Base-by-base conservation (phyloP, 2,797 vertebrate species). In the Erpetoichthys calabaricus region DNA sequence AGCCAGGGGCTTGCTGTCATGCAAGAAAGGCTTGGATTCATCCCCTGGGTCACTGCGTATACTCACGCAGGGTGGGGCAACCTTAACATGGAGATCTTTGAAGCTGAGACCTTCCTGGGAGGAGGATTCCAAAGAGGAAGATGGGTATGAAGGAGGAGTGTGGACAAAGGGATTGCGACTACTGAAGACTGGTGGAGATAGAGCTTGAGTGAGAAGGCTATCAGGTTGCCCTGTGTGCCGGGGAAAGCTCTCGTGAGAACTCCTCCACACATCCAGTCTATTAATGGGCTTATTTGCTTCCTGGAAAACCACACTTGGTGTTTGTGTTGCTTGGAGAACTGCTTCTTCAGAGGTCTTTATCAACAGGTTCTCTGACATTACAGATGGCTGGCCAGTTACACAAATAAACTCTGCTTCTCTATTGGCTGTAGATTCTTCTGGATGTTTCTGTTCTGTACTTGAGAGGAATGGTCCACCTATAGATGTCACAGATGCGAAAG, bases 1-100 rank as follows among this genome's bases (percentile, higher is more conserved):
- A 68, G 80, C 83, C 75, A 80, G 59, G 69, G 85, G 80, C 72
- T 76, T 74, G 65, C 46, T 71, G 66, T 58, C 67, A 68, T 78
- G 81, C 78, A 64, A 63, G 67, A 67, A 52, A 57, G 63, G 45
- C 63, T 71, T 56, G 49, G 47, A 57, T 60, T 43, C 70, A 4
- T 62, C 64, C 0, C 60, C 4, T 1, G 67, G 63, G 4, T 72
- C 77, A 58, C 81, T 73, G 5, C 78, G 63, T 59, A 63, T 56
- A 9, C 47, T 64, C 41, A 76, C 73, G 61, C 71, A 82, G 52
- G 63, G 78, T 8, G 64, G 64, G 1, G 55, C 64, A 55, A 60
- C 47, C 55, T 63, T 59, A 41, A 55, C 3, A 1, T 42, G 70
- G 56, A 56, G 64, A 8, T 69, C 58, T 51, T 75, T 46, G 4